A percentile compares a stretch with the other conserved stretches of the same genome.
Conservation (phyloP, 2,888 invertebrate species). For the Pemphredon lugubris region DNA sequence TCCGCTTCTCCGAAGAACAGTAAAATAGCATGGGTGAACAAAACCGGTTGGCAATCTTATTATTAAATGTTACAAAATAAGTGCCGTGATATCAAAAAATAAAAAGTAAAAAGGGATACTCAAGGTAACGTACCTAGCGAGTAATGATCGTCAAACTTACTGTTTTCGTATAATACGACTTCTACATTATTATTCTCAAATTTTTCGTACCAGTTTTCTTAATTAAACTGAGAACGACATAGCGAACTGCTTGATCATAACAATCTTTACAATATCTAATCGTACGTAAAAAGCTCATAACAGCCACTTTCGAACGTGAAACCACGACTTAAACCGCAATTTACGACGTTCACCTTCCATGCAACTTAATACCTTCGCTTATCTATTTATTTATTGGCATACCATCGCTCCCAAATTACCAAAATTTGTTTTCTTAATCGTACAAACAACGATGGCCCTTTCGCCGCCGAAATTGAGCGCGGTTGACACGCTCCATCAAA, state of each 20-base stretch:
- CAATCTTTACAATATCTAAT: conserved; percentile 33
- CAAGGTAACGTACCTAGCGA: neutral
- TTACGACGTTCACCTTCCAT: conserved; percentile 29
- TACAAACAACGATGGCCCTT: neutral
- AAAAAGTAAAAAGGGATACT: neutral
- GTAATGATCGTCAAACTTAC: too few species aligned
- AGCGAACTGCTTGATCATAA: conserved; percentile 6
- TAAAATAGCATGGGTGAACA: conserved; percentile 1
- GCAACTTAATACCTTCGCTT: conserved; percentile 13
- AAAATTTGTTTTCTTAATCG: neutral
- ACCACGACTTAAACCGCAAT: conserved; percentile 39
- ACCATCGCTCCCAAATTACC: conserved; percentile 7
- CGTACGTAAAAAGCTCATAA: conserved; percentile 28
- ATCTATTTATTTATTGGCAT: conserved; percentile 12
- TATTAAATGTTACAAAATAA: neutral
- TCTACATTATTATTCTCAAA: too few species aligned
- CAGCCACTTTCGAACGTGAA: conserved; percentile 30
- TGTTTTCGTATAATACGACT: too few species aligned
- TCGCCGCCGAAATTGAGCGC: neutral
- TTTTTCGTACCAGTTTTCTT: too few species aligned
- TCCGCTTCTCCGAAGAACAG: conserved; percentile 13
- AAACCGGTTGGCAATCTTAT: conserved; percentile 6
- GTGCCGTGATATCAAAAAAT: neutral
- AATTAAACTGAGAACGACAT: too few species aligned
- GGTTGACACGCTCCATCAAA: too few species aligned